Evolutionary conservation across 2,113 vertebrate genomes (phyloP), one percentile per base, ranked within the genome.

Genomic region (Cervus canadensis): DNA sequence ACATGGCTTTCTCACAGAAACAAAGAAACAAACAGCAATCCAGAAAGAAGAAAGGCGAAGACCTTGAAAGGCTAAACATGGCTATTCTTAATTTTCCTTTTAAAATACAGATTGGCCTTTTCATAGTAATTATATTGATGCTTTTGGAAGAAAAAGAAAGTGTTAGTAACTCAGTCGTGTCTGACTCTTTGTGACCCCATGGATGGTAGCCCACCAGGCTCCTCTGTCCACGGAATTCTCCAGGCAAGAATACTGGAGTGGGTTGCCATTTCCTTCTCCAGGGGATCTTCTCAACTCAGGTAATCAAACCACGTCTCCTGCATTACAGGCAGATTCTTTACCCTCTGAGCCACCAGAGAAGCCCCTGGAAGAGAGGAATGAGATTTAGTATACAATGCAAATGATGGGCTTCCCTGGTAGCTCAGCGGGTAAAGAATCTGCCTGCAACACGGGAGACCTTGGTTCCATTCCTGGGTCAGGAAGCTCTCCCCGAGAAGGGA

Each of bases 51-150:
- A 93, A 89, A 84, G 50, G 54, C 11, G 1, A 96, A 93, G 21
- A 88, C 9, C 48, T 95, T 9, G 48, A 94, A 83, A 81, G 14
- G 54, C 36, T 89, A 82, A 91, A 95, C 6, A 83, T 57, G 9
- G 21, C n/a, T 90, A 52, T 91, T 90, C 45, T 95, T 89, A 96
- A 91, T 60, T 91, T 91, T 89, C 89, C 89, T 79, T 96, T 97
- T 84, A 36, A 94, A 96, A 94, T 89, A 21, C 13, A 92, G 52
- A 93, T 91, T 81, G 17, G 62, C 62, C 43, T 62, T 89, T 94
- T 59, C 33, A 54, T 94, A 74, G 19, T 76, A 91, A 79, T 82
- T 92, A 12, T 92, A 67, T 36, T 78, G 43, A 74, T 74, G 67
- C n/a, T 74, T 40, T 74, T 40, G 67, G n/a, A 40, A 71, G 67